phyloP scores from a whole-genome alignment of 2,797 vertebrate species.

The Eutrigla gurnardus region DNA sequence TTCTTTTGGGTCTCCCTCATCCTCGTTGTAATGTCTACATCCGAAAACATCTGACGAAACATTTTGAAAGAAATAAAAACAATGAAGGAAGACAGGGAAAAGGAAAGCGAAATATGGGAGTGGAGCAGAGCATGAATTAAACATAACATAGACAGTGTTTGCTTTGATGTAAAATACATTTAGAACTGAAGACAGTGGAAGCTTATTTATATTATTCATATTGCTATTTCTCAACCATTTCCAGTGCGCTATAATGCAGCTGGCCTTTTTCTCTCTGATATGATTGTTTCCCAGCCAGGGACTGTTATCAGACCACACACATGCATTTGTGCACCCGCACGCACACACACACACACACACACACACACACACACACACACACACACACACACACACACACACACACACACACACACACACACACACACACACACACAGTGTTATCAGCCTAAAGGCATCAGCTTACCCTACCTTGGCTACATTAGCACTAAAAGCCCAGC shows the following conservation, averaged over 20 bases:
- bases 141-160: background rate
- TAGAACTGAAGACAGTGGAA: background rate
- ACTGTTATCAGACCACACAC: constrained; percentile 67
- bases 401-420: constrained; percentile 24
- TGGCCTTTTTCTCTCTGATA: constrained; percentile 41
- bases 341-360: constrained; percentile 27
- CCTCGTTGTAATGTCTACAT: constrained; percentile 7
- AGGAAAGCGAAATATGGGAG: background rate
- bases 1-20: background rate
- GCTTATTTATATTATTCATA: constrained; percentile 16
- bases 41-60: background rate
- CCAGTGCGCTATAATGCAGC: constrained; percentile 34
- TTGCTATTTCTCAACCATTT: constrained; percentile 23
- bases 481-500: constrained; percentile 76
- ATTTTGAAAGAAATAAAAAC: background rate
- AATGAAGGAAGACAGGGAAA: background rate
- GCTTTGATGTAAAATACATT: constrained; percentile 20
- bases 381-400: constrained; percentile 13
- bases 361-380: background rate
- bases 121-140: constrained; percentile 4
- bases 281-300: constrained; percentile 52
- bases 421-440: constrained; percentile 18
- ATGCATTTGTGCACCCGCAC: constrained; percentile 39
- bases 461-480: constrained; percentile 73
- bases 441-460: constrained; percentile 73